These are phyloP conservation scores for Pseudorasbora parva DNA, from an alignment of 2,113 vertebrate genomes.

Conservation along the genomic window DNA sequence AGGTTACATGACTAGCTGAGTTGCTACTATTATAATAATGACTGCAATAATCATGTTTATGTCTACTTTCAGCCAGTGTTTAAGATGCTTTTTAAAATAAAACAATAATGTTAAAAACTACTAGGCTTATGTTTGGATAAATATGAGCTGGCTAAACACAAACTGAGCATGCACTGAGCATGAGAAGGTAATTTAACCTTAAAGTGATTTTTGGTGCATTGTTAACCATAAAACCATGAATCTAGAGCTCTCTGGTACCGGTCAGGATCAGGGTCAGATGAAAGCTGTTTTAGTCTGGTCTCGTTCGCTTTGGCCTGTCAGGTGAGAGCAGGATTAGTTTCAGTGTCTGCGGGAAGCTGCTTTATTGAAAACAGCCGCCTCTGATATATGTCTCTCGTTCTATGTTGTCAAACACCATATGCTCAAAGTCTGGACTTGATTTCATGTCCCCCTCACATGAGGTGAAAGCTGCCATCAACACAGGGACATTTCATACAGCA, in stretches of 20 bases:
- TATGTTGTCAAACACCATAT: slow-evolving; percentile 71
- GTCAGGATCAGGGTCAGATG: neutral
- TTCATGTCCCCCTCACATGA: slow-evolving; percentile 65
- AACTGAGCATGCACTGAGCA: too few relatives aligned
- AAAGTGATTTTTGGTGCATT: neutral
- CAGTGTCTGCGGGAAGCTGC: slow-evolving; percentile 28
- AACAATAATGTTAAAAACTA: neutral
- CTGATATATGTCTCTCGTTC: slow-evolving; percentile 53
- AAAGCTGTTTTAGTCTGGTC: slow-evolving; percentile 11
- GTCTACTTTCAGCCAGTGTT: neutral
- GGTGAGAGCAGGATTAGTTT: slow-evolving; percentile 26
- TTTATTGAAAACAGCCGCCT: slow-evolving; percentile 43
- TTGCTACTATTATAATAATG: neutral
- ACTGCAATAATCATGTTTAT: neutral
- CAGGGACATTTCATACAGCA: slow-evolving; percentile 60
- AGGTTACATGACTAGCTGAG: neutral
- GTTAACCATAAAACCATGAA: neutral
- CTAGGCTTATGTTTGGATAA: neutral
- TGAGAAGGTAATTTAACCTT: too few relatives aligned
- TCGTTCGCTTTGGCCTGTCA: neutral
- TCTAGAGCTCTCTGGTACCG: neutral
- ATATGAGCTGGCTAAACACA: neutral
- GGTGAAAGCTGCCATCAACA: slow-evolving; percentile 60
- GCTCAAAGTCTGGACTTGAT: slow-evolving; percentile 68
- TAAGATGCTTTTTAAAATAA: neutral